Base-by-base conservation (phyloP, 2,888 invertebrate species). In the Oscheius sp. region DNA sequence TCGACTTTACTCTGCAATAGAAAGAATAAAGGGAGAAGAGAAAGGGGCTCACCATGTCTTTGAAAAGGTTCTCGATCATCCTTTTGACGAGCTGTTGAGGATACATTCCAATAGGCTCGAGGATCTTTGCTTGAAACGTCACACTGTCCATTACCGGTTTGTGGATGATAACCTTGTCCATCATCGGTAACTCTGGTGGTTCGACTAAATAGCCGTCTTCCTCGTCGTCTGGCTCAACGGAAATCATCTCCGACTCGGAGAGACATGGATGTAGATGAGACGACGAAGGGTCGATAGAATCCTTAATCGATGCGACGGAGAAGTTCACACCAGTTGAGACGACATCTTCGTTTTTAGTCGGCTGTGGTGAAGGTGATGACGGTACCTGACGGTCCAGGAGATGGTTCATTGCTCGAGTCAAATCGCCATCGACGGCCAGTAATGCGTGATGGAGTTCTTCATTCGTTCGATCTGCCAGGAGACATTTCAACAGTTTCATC, bases 371-470 rank as follows among this genome's bases (percentile, higher is more conserved):
- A 41, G 41, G 4, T 3, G n/a, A 41, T n/a, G n/a, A n/a, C n/a
- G n/a, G n/a, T n/a, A n/a, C n/a, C n/a, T n/a, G n/a, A n/a, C n/a
- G 2, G n/a, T 63, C 24, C 30, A 63, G 59, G 14, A 67, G 8
- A n/a, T 45, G 50, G 17, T 64, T 64, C 32, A 45, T 41, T n/a
- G 64, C 64, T 12, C 64, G 50, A n/a, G 22, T 36, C 9, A 64
- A 6, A 41, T 64, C 51, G n/a, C 64, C 64, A 36, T 51, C 64
- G 8, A 38, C 38, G 8, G 38, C 41, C 8, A 5, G 30, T 26
- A 62, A 32, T 22, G 62, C 62, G 2, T 12, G n/a, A n/a, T 30
- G 24, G 33, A 62, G 20, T 24, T 36, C 59, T 20, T 41, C 59
- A 38, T 59, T 28, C 12, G 41, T 1, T 8, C 20, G 38, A 20